Base-by-base conservation (phyloP, 1,140 invertebrate genomes). In the Venturia canescens region DNA sequence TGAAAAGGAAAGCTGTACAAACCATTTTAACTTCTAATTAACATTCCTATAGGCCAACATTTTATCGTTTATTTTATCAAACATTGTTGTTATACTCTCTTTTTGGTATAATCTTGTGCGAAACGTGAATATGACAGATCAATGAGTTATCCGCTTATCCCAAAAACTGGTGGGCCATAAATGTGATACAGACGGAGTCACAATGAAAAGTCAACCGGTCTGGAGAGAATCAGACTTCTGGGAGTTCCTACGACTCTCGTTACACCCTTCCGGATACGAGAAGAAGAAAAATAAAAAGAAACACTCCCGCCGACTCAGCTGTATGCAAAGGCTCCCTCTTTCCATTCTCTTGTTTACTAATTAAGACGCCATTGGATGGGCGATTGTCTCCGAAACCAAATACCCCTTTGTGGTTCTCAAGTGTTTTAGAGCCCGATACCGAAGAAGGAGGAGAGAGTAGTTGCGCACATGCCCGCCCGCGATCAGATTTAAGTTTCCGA, bases 341-440 rank as follows among this genome's bases (percentile, higher is more conserved):
- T 80, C 77, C 76, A 77, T 79, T 82, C 69, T 83, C 83, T 83
- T 78, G 78, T 81, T 83, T 85, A 86, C 86, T 87, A 87, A 87
- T 87, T 87, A 87, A 87, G 84, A 87, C 85, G 85, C 83, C 79
- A 82, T 84, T 83, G 80, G 82, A 83, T 80, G 79, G 78, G 34
- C 86, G 84, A 87, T 87, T 87, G 86, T 87, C 85, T 86, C 81
- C 79, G 81, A 83, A 84, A 83, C 83, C 83, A 80, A 86, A 83
- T 86, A 86, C 84, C 86, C 85, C 83, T 83, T 69, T 81, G 78
- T 79, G 78, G 79, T 77, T 77, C 50, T 82, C 77, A 76, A 82
- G 80, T 82, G 79, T 82, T 81, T 82, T 29, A 48, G 80, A 82
- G 81, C 48, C 71, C 66, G 29, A 69, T 18, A 31, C 9, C 16